Percentiles rank a stretch among this genome's conserved stretches.
Conservation (phyloP, 2,888 invertebrate genomes). For the Rhagophthalmus giganteus region DNA sequence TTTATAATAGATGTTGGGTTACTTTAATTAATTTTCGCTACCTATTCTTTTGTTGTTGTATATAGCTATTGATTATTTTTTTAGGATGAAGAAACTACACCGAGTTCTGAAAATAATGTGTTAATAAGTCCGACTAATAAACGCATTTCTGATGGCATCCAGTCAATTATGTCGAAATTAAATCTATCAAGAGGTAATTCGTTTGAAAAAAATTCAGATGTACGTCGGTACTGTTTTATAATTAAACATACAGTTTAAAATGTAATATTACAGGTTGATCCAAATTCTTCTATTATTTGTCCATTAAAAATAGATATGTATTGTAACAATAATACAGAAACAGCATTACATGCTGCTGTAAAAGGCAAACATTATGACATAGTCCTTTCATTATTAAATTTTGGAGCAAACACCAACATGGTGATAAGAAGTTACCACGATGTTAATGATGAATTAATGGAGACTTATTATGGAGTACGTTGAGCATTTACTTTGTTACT, state of each 20-base stretch:
- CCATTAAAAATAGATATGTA: conserved; percentile 75
- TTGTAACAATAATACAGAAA: conserved; percentile 77
- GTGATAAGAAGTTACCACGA: conserved; percentile 61
- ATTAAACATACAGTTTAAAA: background rate
- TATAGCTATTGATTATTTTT: background rate
- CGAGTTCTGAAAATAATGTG: conserved; percentile 43
- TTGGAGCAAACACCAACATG: conserved; percentile 83
- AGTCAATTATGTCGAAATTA: conserved; percentile 82
- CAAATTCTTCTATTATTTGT: conserved; percentile 60
- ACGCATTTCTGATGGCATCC: conserved; percentile 84
- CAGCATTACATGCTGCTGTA: conserved; percentile 81
- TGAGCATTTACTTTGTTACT: conserved; percentile 1
- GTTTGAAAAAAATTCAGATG: conserved; percentile 52
- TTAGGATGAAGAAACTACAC: conserved; percentile 54
- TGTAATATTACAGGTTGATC: conserved; percentile 39
- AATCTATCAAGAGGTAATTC: conserved; percentile 65
- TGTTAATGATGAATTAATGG: conserved; percentile 46
- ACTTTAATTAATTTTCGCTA: background rate
- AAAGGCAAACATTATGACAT: conserved; percentile 75
- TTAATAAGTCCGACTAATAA: conserved; percentile 64
- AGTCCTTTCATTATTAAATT: conserved; percentile 68
- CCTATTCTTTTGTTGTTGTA: background rate
- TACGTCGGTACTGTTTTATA: conserved; percentile 20
- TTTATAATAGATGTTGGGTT: background rate
- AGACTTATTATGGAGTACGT: conserved; percentile 24